Percentiles rank a stretch among this genome's conserved stretches.
Evolutionary conservation across 2,888 invertebrate species (phyloP).

Genomic region (Phasia obesa): DNA sequence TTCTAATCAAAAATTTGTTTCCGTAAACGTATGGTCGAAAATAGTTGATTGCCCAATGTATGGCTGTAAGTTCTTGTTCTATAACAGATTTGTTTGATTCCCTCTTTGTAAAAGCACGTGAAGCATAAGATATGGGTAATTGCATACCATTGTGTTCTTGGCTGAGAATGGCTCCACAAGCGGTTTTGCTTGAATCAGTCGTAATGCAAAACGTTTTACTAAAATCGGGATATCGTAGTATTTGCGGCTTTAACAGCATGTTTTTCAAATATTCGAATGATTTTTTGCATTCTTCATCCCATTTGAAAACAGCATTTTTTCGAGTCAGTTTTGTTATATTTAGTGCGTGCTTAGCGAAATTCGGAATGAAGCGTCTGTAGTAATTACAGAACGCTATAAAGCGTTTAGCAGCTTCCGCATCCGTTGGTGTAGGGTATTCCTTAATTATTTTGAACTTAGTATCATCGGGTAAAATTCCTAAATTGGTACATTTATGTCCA

Average conservation of each 20-base stretch:
- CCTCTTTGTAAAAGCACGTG: constrained; percentile 9
- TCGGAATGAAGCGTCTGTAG: constrained; percentile 3
- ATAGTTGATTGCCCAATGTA: constrained; percentile 10
- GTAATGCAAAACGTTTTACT: not conserved
- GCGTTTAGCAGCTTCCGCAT: constrained; percentile 3
- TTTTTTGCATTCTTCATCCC: not conserved
- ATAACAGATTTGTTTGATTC: not conserved
- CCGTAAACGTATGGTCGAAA: not conserved
- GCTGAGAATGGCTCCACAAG: not conserved
- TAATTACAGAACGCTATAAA: constrained; percentile 26
- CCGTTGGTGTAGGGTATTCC: not conserved
- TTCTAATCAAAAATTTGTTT: not conserved
- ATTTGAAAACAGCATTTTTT: constrained; percentile 1
- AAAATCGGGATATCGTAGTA: constrained; percentile 24
- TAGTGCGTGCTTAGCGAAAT: not conserved
- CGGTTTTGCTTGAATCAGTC: constrained; percentile 14
- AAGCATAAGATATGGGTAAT: constrained; percentile 2
- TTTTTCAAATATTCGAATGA: constrained; percentile 11
- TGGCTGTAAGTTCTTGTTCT: not conserved
- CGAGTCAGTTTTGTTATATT: constrained; percentile 1
- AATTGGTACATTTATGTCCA: no score
- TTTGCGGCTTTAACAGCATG: not conserved
- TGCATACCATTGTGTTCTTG: not conserved
- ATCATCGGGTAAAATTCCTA: constrained; percentile 15
- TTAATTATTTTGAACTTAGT: not conserved